phyloP scores from a whole-genome alignment of 2,888 invertebrate genomes.

The Mesorhabditis sp. region DNA sequence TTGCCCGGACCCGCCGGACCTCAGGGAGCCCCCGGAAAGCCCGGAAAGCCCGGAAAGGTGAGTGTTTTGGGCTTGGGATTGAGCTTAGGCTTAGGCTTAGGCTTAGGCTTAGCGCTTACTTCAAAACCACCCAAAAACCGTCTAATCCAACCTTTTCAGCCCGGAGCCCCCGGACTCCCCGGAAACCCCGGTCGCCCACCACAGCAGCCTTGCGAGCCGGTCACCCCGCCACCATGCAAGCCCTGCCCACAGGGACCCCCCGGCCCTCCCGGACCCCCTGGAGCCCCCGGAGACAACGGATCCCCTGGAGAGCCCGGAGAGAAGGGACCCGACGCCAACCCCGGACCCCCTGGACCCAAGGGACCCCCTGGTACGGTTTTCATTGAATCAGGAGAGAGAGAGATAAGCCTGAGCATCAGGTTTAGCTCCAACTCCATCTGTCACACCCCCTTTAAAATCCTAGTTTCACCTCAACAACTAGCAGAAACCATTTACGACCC shows the following conservation, averaged over 20 bases:
- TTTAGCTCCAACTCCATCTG: no score
- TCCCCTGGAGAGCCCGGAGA: constrained; percentile 32
- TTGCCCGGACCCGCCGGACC: constrained; percentile 46
- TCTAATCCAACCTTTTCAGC: constrained; percentile 7
- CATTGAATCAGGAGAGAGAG: no score
- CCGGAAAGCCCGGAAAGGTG: constrained; percentile 41
- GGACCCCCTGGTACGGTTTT: constrained; percentile 26
- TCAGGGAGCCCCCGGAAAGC: constrained; percentile 40
- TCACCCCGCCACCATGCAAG: constrained; percentile 45
- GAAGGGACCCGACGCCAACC: constrained; percentile 42
- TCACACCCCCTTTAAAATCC: no score
- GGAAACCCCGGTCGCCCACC: constrained; percentile 47
- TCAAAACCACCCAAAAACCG: no score
- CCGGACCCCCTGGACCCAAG: constrained; percentile 47
- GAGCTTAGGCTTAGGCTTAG: no score
- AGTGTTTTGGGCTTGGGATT: no score
- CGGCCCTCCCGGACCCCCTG: constrained; percentile 42
- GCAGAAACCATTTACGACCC: no score
- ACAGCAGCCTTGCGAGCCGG: constrained; percentile 42
- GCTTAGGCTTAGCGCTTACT: no score
- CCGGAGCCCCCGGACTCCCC: constrained; percentile 44
- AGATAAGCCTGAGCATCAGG: no score
- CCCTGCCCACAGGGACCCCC: constrained; percentile 48
- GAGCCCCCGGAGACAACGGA: constrained; percentile 46
- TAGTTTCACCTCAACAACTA: no score